Evolutionary conservation across 2,797 vertebrate genomes (phyloP).

Genomic region (Sylvia borin): DNA sequence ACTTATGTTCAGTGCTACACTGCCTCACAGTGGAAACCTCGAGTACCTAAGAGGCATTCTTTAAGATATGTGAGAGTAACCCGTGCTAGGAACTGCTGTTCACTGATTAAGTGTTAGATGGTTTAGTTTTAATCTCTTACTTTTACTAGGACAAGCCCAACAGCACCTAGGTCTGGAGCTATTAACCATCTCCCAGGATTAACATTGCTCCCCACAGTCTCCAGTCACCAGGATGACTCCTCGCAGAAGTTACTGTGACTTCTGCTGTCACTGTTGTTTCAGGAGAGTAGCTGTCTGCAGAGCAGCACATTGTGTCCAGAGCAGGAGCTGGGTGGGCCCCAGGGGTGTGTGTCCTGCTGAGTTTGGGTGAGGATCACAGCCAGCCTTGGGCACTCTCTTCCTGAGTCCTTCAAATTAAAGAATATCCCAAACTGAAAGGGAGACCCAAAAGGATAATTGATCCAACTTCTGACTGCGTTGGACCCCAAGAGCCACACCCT

Average conservation of each 20-base stretch:
- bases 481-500: not conserved
- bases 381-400: not conserved
- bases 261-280: not conserved
- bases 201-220: not conserved
- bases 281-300: accelerated
- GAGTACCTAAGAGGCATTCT: not conserved
- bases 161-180: not conserved
- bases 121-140: not conserved
- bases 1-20: not conserved
- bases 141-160: not conserved
- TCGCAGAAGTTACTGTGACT: not conserved
- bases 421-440: not conserved
- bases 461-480: not conserved
- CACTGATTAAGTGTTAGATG: not conserved
- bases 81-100: not conserved
- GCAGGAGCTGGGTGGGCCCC: not conserved
- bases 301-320: not conserved
- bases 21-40: conserved; percentile 6
- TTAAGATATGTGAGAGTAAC: accelerated
- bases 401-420: not conserved
- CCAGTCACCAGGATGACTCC: too few species aligned
- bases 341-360: not conserved
- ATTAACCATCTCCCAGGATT: not conserved
- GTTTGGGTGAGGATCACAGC: not conserved
- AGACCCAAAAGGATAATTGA: not conserved